A percentile compares a stretch with the other conserved stretches of the same genome.
phyloP scores from a whole-genome alignment of 2,113 vertebrate genomes.

The Poeciliopsis occidentalis region DNA sequence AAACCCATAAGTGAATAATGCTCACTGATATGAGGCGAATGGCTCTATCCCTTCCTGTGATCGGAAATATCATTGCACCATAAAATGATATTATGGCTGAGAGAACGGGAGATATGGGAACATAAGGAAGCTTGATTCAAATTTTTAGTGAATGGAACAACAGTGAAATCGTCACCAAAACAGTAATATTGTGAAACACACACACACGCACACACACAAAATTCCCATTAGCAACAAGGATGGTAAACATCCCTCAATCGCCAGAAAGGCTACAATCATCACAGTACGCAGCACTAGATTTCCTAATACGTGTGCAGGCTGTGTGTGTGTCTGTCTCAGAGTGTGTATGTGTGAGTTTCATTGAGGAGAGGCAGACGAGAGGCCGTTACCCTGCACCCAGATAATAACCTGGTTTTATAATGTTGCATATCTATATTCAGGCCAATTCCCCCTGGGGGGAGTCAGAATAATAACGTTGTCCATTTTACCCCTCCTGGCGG shows the following conservation, averaged over 20 bases:
- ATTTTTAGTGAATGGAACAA: conserved; percentile 58
- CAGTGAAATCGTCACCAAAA: conserved; percentile 47
- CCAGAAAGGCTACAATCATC: conserved; percentile 55
- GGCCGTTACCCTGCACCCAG: conserved; percentile 77
- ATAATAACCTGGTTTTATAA: conserved; percentile 82
- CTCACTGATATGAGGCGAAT: conserved; percentile 50
- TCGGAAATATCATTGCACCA: conserved; percentile 58
- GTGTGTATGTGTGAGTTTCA: conserved; percentile 54
- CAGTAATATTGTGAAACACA: conserved; percentile 43
- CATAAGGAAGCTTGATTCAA: conserved; percentile 31
- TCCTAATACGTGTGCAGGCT: conserved; percentile 42
- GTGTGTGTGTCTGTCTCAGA: conserved; percentile 39
- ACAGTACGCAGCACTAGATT: conserved; percentile 51
- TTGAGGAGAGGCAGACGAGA: conserved; percentile 66
- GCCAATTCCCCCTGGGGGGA: conserved; percentile 78
- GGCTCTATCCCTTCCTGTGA: conserved; percentile 51
- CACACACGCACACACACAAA: conserved; percentile 8
- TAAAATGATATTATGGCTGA: conserved; percentile 58
- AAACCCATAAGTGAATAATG: conserved; percentile 58
- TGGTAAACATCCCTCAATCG: conserved; percentile 57
- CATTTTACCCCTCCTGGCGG: conserved; percentile 75
- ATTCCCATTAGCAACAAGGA: conserved; percentile 20
- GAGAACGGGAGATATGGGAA: conserved; percentile 4
- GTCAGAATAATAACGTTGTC: conserved; percentile 78
- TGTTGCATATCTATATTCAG: conserved; percentile 83